phyloP scores from a whole-genome alignment of 2,888 invertebrate genomes.

The Acrobasis repandana region DNA sequence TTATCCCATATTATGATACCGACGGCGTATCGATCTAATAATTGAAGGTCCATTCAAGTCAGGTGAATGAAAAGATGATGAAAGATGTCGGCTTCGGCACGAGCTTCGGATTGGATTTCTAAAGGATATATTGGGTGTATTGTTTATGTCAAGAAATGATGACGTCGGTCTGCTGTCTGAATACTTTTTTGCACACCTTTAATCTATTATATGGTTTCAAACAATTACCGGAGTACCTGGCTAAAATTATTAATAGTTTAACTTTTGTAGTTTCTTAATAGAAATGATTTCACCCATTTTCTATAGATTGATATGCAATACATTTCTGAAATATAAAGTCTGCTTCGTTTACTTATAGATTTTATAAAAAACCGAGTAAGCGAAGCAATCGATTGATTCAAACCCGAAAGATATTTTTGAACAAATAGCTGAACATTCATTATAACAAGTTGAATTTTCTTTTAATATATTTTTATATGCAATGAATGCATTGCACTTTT shows the following conservation, averaged over 20 bases:
- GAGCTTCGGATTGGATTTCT: background rate
- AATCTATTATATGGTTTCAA: background rate
- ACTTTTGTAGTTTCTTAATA: no score
- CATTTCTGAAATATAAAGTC: no score
- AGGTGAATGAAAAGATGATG: background rate
- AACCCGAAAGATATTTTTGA: no score
- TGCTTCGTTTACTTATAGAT: no score
- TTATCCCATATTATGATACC: background rate
- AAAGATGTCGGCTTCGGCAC: background rate
- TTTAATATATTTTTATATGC: no score
- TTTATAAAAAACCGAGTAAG: no score
- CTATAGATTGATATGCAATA: no score
- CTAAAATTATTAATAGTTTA: background rate
- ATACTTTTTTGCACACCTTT: background rate
- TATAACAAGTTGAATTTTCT: no score
- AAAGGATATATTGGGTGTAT: background rate
- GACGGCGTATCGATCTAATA: background rate
- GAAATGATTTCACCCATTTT: no score
- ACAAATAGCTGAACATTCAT: no score
- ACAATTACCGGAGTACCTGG: background rate
- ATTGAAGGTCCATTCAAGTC: background rate
- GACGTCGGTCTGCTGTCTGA: background rate
- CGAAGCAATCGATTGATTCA: no score
- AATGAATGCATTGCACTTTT: no score
- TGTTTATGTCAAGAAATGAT: background rate